A percentile compares a stretch with the other conserved stretches of the same genome.
These are phyloP conservation scores for Amblyornis subalaris DNA, from an alignment of 2,113 vertebrate species.

Conservation along the genomic window DNA sequence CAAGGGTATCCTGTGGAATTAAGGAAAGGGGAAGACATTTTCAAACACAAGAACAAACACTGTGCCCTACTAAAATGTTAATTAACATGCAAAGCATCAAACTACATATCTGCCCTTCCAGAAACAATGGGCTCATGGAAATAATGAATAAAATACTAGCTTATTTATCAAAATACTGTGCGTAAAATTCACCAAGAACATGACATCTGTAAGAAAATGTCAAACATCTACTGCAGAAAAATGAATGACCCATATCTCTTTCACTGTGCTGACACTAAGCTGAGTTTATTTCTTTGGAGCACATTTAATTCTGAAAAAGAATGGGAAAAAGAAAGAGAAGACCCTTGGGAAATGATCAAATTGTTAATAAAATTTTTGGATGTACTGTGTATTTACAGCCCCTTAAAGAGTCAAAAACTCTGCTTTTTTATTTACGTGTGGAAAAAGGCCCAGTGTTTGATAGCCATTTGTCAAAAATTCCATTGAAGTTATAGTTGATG, in stretches of 20 bases:
- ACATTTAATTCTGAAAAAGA: background rate
- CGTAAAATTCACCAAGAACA: background rate
- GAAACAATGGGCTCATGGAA: background rate
- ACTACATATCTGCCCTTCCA: background rate
- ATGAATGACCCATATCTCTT: background rate
- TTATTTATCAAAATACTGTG: background rate
- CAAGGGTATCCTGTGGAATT: background rate
- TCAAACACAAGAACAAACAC: background rate
- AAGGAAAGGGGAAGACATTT: background rate
- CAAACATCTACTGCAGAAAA: background rate
- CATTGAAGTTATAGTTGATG: background rate
- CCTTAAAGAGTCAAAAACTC: background rate
- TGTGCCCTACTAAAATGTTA: background rate
- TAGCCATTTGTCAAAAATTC: background rate
- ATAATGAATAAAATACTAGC: background rate
- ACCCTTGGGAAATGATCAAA: background rate
- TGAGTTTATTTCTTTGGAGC: background rate
- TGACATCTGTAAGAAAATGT: background rate
- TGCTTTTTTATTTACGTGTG: background rate
- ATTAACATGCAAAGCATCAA: background rate
- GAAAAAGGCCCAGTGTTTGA: background rate
- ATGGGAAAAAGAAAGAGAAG: background rate
- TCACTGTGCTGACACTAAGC: background rate
- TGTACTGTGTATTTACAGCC: background rate
- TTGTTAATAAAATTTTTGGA: background rate